Evolutionary conservation across 2,888 invertebrate genomes (phyloP).

Genomic region (Limenitis camilla): DNA sequence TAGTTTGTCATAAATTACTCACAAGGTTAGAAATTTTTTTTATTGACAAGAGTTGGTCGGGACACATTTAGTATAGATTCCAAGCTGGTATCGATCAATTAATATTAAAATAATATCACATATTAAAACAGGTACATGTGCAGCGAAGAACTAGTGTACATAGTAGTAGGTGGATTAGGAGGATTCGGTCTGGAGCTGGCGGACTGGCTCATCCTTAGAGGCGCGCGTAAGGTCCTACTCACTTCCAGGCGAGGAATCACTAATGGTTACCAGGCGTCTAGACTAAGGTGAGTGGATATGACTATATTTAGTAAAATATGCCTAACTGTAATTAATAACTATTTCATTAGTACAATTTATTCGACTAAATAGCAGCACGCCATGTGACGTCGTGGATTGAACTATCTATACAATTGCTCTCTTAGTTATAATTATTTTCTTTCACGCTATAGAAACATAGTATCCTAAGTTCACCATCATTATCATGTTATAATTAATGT

Average conservation of each 20-base stretch:
- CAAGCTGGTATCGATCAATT: neutral
- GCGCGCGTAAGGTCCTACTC: conserved; percentile 84
- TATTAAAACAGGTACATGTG: conserved; percentile 62
- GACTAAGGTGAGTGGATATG: conserved; percentile 78
- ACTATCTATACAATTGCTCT: no score
- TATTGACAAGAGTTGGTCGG: no score
- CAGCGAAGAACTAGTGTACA: conserved; percentile 62
- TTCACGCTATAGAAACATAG: no score
- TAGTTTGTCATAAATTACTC: no score
- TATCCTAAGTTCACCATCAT: no score
- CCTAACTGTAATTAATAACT: neutral
- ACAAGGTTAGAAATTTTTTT: no score
- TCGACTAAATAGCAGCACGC: no score
- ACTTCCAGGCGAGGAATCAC: conserved; percentile 86
- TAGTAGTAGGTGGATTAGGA: conserved; percentile 88
- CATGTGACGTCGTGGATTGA: no score
- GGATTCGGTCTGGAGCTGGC: conserved; percentile 93
- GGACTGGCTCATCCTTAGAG: conserved; percentile 89
- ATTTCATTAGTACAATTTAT: neutral
- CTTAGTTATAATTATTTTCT: no score
- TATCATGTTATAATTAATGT: neutral
- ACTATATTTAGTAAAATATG: neutral
- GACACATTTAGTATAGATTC: neutral
- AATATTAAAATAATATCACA: conserved; percentile 7
- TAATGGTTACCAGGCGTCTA: conserved; percentile 87